Evolutionary conservation across 2,888 invertebrate genomes (phyloP), one percentile per base, ranked within the genome.

Genomic region (Tachina grossa): DNA sequence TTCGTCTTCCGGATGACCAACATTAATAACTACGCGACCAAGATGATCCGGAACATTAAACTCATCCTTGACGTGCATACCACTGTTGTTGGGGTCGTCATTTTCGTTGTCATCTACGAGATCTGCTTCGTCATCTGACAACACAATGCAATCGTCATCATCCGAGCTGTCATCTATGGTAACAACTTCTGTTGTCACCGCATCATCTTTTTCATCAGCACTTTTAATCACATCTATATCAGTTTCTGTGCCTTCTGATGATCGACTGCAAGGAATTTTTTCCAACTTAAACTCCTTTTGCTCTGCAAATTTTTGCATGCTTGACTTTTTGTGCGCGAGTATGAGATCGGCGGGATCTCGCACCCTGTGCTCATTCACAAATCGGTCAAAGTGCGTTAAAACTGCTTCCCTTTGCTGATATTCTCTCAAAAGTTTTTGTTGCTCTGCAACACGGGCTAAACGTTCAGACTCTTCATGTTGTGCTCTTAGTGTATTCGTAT

Each of bases 401-500:
- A 96, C 94, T 49, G 96, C 95, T 88, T 96, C 96, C 92, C 97
- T 96, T 88, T 96, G 94, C 92, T 97, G 96, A 63, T 96, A 95
- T 93, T 97, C 97, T 89, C 97, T 94, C 77, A 97, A 95, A 55
- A 97, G 95, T 89, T 96, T 94, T 89, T 97, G 97, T 89, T 97
- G 97, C 88, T 97, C 97, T 90, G 97, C 97, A 13, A 97, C 97
- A 66, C 97, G 94, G 6, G 96, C 95, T 88, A 97, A 93, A 91
- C 97, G 94, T 92, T 98, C 98, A 87, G 97, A 96, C 93, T 99
- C 98, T 91, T 97, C 98, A 47, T 97, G 94, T 92, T 98, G 98
- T 0, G 99, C 99, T 39, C 96, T 96, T 75, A 98, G 93, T 2
- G 98, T 99, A 14, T 97, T 97, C 86, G 97, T 97, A 91, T 98